These are phyloP conservation scores for Sepiola atlantica DNA, from an alignment of 2,888 invertebrate species.

Conservation along the genomic window DNA sequence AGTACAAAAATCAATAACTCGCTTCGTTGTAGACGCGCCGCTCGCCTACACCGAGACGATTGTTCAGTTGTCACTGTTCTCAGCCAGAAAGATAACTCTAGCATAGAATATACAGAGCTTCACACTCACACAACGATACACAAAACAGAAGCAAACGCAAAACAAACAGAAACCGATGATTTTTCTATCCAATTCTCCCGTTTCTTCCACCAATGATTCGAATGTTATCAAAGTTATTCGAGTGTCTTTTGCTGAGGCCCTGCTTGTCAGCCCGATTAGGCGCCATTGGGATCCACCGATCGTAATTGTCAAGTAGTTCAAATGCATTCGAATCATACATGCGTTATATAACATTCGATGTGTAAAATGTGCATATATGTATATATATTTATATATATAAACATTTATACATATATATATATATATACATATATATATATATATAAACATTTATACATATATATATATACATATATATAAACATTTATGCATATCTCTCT, in stretches of 20 bases:
- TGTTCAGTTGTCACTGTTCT: not conserved
- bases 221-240: not conserved
- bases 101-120: not conserved
- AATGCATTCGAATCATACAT: not conserved
- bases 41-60: not conserved
- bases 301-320: too few relatives aligned
- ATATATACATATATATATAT: too few relatives aligned
- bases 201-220: not conserved
- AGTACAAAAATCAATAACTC: conserved; percentile 12
- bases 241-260: not conserved
- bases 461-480: too few relatives aligned
- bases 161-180: not conserved
- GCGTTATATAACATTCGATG: too few relatives aligned
- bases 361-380: too few relatives aligned
- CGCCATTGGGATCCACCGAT: not conserved
- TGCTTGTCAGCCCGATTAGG: not conserved
- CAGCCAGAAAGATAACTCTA: not conserved
- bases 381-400: too few relatives aligned
- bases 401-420: too few relatives aligned
- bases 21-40: not conserved
- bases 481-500: too few relatives aligned
- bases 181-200: not conserved
- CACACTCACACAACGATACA: not conserved
- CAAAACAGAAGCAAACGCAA: too few relatives aligned
- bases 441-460: too few relatives aligned